Conservation (phyloP, 1,140 invertebrate species). For the Drosophila saltans region DNA sequence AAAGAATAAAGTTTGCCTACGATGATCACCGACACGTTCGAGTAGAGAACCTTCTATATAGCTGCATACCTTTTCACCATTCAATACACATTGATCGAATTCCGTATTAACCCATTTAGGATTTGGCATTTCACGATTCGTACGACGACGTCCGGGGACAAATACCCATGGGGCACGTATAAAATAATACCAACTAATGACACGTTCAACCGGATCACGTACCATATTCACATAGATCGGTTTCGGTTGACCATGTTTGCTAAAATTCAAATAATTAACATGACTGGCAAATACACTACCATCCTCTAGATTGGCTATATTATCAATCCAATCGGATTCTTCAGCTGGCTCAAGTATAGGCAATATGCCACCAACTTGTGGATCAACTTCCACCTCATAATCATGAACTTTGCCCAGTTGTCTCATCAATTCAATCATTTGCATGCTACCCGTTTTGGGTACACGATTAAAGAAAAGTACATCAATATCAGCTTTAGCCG, state of each 20-base stretch:
- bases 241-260: conserved; percentile 89
- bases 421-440: conserved; percentile 92
- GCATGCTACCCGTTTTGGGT: conserved; percentile 93
- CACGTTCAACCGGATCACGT: conserved; percentile 93
- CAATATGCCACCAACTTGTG: conserved; percentile 65
- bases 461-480: conserved; percentile 95
- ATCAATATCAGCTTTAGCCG: conserved; percentile 88
- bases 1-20: conserved; percentile 90
- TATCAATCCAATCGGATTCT: conserved; percentile 66
- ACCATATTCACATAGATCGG: conserved; percentile 96
- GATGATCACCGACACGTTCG: conserved; percentile 92
- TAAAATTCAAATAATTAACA: conserved; percentile 84
- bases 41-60: conserved; percentile 91
- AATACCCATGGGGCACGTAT: conserved; percentile 90
- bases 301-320: conserved; percentile 68
- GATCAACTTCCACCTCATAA: conserved; percentile 83
- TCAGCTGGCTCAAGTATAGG: conserved; percentile 49
- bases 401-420: conserved; percentile 89
- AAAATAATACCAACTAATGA: conserved; percentile 95
- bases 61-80: conserved; percentile 90
- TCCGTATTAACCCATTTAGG: conserved; percentile 90
- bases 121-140: conserved; percentile 91
- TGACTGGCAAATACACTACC: conserved; percentile 70
- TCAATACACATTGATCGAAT: conserved; percentile 93
- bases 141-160: conserved; percentile 79